A percentile compares a stretch with the other conserved stretches of the same genome.
These are phyloP conservation scores for Neotragus pygmaeus DNA, from an alignment of 2,113 vertebrate species.

Conservation along the genomic window DNA sequence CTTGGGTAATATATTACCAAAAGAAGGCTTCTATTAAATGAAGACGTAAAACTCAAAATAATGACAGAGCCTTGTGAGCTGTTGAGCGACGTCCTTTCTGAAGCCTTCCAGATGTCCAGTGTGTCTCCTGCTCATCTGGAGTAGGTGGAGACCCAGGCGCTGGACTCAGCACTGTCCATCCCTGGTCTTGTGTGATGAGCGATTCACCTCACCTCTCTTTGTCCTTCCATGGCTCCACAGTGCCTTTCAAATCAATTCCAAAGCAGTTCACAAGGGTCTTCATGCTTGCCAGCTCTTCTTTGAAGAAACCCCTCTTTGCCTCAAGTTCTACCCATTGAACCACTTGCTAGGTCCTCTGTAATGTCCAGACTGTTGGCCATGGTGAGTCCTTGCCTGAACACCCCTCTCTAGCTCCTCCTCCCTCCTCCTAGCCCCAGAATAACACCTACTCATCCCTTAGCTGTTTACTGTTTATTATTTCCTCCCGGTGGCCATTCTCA, in stretches of 20 bases:
- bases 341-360: not conserved
- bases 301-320: not conserved
- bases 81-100: not conserved
- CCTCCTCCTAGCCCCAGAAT: not conserved
- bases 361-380: not conserved
- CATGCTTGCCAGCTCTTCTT: not conserved
- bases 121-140: too few relatives aligned
- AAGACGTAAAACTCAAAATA: not conserved
- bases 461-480: too few relatives aligned
- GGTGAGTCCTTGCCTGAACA: not conserved
- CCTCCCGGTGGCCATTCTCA: not conserved
- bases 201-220: not conserved
- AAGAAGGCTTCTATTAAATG: not conserved
- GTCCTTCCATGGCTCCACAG: not conserved
- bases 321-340: not conserved
- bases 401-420: too few relatives aligned
- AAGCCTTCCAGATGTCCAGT: not conserved
- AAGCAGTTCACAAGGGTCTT: not conserved
- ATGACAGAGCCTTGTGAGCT: not conserved
- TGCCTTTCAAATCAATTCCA: not conserved
- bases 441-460: not conserved
- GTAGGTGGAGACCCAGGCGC: too few relatives aligned
- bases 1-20: not conserved
- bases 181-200: rapidly evolving
- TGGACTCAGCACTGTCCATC: not conserved